phyloP scores from a whole-genome alignment of 53 echinoderm and acorn worm genomes.

The Astropecten irregularis region DNA sequence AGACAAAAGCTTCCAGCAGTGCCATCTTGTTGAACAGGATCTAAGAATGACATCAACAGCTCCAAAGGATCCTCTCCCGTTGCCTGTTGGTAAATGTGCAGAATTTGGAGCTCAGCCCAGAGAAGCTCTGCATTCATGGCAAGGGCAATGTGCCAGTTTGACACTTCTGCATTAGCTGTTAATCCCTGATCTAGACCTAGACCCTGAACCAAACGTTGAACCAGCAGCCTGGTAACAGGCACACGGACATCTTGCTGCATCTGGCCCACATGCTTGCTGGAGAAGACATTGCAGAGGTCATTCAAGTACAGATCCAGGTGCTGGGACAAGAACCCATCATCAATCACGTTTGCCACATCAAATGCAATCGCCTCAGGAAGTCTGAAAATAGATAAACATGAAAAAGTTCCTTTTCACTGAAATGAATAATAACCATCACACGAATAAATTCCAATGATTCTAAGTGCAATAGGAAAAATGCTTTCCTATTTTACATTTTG shows the following conservation, averaged over 20 bases:
- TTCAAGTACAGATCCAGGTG: constrained; percentile 7
- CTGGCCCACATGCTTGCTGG: constrained; percentile 6
- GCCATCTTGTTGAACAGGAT: neutral
- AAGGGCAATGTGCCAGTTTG: constrained; percentile 21
- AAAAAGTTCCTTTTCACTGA: neutral
- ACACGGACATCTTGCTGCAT: constrained; percentile 8
- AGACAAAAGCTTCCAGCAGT: neutral
- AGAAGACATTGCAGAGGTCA: constrained; percentile 47
- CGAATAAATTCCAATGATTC: no score
- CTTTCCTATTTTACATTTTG: no score
- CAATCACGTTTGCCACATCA: constrained; percentile 33
- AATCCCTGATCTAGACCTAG: neutral
- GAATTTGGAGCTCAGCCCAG: constrained; percentile 43
- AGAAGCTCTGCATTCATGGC: constrained; percentile 20
- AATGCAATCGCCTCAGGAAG: constrained; percentile 25
- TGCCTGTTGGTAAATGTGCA: constrained; percentile 42
- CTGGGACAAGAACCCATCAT: constrained; percentile 10
- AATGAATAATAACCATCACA: neutral
- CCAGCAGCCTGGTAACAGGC: constrained; percentile 14
- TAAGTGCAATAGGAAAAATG: no score
- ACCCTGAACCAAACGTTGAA: neutral
- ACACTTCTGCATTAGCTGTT: neutral
- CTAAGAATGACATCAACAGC: constrained; percentile 2
- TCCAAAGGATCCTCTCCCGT: constrained; percentile 13
- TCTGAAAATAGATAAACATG: constrained; percentile 5